Evolutionary conservation across 2,113 vertebrate genomes (phyloP).

Genomic region (Indicator indicator): DNA sequence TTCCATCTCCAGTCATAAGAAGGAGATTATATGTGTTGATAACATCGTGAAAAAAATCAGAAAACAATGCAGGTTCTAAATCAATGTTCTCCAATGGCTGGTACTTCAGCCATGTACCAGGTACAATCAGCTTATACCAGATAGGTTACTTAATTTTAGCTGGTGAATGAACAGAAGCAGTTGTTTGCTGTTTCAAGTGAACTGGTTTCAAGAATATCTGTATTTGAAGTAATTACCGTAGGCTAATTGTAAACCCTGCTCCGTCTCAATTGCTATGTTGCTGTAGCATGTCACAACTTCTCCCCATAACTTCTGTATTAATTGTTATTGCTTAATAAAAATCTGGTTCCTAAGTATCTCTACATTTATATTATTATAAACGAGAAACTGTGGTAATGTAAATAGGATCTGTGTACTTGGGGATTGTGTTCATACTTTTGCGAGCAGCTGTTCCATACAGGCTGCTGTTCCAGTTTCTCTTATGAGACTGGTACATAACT

Average conservation of each 20-base stretch:
- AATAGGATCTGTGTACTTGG: not conserved
- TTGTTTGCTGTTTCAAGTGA: not conserved
- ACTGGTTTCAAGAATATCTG: not conserved
- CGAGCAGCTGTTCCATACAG: not conserved
- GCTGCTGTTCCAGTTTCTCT: not conserved
- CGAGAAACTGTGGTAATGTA: not conserved
- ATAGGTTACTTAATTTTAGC: conserved; percentile 1
- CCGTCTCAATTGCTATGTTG: not conserved
- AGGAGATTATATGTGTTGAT: not conserved
- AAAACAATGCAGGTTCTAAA: not conserved
- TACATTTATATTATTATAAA: not conserved
- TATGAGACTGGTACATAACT: not conserved
- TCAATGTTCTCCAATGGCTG: not conserved
- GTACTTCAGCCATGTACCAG: no score
- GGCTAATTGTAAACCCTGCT: not conserved
- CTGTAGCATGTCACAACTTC: not conserved
- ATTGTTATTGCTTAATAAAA: not conserved
- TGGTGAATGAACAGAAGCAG: not conserved
- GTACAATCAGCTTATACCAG: not conserved
- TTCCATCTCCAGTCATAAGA: not conserved
- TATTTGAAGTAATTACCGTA: not conserved
- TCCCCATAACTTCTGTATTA: not conserved
- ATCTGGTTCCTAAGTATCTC: not conserved
- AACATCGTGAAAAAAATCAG: not conserved
- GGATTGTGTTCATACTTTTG: not conserved